phyloP scores from a whole-genome alignment of 2,888 invertebrate genomes.

The Drosophila antonietae region DNA sequence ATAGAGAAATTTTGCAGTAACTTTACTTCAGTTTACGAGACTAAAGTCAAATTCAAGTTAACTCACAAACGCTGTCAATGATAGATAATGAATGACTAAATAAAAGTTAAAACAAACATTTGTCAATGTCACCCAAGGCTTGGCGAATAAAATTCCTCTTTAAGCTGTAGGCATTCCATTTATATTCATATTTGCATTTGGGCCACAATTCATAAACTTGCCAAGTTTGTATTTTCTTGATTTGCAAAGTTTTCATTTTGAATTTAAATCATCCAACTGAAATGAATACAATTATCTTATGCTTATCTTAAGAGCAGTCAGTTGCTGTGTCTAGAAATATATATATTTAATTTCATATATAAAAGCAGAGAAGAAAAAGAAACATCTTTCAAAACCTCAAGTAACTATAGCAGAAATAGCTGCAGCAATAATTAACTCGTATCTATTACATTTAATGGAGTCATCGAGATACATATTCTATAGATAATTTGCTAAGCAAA shows the following conservation, averaged over 20 bases:
- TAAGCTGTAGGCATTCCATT: neutral
- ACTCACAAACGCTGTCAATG: too few relatives aligned
- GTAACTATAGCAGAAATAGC: too few relatives aligned
- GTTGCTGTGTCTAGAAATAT: neutral
- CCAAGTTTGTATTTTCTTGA: neutral
- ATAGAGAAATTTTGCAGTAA: slow-evolving; percentile 15
- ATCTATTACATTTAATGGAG: neutral
- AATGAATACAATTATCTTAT: neutral
- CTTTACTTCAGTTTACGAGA: neutral
- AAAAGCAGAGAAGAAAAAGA: neutral
- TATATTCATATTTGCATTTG: neutral
- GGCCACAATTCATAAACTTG: neutral
- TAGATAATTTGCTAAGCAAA: neutral
- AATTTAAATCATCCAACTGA: neutral
- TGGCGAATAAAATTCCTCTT: neutral
- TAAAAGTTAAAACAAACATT: slow-evolving; percentile 2
- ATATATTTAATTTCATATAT: neutral
- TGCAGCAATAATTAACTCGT: neutral
- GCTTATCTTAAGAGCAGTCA: neutral
- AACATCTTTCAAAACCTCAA: neutral
- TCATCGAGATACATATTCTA: neutral
- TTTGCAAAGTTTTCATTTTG: neutral
- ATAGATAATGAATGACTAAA: neutral
- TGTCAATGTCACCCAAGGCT: slow-evolving; percentile 2
- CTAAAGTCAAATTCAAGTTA: neutral